phyloP scores from a whole-genome alignment of 1,140 invertebrate genomes.

The Episyrphus balteatus region DNA sequence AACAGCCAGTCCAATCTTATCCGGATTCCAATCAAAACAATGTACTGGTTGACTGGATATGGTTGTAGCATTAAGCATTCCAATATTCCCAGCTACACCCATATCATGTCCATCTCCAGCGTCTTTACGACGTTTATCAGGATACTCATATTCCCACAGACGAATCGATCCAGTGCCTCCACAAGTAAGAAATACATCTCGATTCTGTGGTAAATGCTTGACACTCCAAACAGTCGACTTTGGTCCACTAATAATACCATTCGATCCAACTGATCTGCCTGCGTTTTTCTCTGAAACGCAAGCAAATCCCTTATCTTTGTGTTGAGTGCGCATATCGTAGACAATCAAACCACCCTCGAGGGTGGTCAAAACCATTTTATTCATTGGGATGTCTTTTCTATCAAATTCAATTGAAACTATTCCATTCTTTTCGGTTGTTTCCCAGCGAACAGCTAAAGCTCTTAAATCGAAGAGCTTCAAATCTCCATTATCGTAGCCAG shows the following conservation, averaged over 20 bases:
- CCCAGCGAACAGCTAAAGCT: constrained; percentile 75
- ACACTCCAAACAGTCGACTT: constrained; percentile 79
- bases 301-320: constrained; percentile 79
- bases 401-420: constrained; percentile 88
- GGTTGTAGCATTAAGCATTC: constrained; percentile 65
- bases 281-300: constrained; percentile 55
- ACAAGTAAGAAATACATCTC: constrained; percentile 85
- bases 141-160: constrained; percentile 92
- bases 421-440: constrained; percentile 88
- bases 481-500: constrained; percentile 95
- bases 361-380: constrained; percentile 86
- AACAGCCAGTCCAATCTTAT: constrained; percentile 77
- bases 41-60: constrained; percentile 82
- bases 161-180: constrained; percentile 78
- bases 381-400: constrained; percentile 87
- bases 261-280: constrained; percentile 34
- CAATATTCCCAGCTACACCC: constrained; percentile 65
- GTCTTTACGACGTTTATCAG: constrained; percentile 53
- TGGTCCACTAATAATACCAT: constrained; percentile 46
- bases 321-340: constrained; percentile 79
- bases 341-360: constrained; percentile 87
- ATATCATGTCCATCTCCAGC: constrained; percentile 55
- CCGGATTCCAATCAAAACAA: constrained; percentile 82
- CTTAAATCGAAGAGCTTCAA: constrained; percentile 91
- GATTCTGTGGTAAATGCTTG: constrained; percentile 83